phyloP scores from a whole-genome alignment of 2,113 vertebrate species.

The Notarius quadriscutis region DNA sequence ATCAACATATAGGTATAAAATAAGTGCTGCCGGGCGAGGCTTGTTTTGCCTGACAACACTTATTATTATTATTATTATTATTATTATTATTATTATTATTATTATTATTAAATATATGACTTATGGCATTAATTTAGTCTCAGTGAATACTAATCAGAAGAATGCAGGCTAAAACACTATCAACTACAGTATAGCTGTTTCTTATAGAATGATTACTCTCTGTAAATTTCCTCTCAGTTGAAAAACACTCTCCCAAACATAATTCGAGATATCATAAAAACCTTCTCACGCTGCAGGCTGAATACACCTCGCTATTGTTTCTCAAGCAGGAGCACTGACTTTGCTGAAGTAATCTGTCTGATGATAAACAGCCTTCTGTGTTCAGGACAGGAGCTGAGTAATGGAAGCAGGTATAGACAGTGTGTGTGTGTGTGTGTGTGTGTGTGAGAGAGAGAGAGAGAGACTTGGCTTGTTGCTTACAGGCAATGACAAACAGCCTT shows the following conservation, averaged over 20 bases:
- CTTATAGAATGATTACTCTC: background rate
- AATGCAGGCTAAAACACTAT: background rate
- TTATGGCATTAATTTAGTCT: background rate
- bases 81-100: too few species aligned
- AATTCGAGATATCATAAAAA: background rate
- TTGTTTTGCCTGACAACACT: too few species aligned
- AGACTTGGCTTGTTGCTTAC: background rate
- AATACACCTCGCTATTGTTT: background rate
- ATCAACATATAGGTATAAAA: too few species aligned
- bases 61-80: too few species aligned
- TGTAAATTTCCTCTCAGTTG: background rate
- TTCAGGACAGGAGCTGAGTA: background rate
- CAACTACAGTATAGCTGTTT: background rate
- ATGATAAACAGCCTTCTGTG: conserved; percentile 10
- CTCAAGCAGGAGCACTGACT: background rate
- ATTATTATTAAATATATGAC: background rate
- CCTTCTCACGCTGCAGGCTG: background rate
- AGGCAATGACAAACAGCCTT: background rate
- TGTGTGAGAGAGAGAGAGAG: background rate
- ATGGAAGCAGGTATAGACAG: background rate
- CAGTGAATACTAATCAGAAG: background rate
- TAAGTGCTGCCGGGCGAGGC: too few species aligned
- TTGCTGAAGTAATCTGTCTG: background rate
- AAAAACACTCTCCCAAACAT: background rate
- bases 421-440: background rate